These are phyloP conservation scores for Hypomesus transpacificus DNA, from an alignment of 2,113 vertebrate species.

Conservation along the genomic window DNA sequence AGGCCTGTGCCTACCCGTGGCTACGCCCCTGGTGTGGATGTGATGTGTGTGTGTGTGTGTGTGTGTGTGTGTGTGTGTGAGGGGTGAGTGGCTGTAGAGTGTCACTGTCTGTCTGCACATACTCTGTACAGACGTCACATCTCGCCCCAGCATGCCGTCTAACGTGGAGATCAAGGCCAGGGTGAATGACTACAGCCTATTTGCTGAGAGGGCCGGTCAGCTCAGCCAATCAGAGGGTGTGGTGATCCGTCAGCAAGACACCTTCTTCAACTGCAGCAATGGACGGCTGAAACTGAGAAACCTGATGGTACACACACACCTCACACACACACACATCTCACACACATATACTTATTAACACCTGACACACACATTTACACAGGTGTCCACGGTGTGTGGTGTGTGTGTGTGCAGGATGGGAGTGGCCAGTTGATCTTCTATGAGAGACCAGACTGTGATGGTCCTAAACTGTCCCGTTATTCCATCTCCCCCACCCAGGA, in stretches of 20 bases:
- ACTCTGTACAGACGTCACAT: not conserved
- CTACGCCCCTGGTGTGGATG: no score
- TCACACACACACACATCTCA: not conserved
- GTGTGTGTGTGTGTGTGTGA: not conserved
- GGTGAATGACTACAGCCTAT: not conserved
- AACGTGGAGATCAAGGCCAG: constrained; percentile 1
- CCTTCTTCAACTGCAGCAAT: constrained; percentile 69
- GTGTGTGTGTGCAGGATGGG: constrained; percentile 61
- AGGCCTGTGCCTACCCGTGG: no score
- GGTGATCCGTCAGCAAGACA: constrained; percentile 70
- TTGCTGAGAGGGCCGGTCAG: constrained; percentile 48
- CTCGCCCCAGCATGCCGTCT: not conserved
- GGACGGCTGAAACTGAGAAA: constrained; percentile 78
- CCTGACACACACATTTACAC: not conserved
- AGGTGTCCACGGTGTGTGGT: not conserved
- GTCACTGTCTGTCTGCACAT: not conserved
- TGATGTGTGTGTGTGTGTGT: no score
- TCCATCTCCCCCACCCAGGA: constrained; percentile 69
- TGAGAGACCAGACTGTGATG: constrained; percentile 72
- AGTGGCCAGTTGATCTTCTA: constrained; percentile 83
- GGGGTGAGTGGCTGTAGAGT: not conserved
- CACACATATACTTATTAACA: not conserved
- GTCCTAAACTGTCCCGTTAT: constrained; percentile 80
- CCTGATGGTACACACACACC: constrained; percentile 54
- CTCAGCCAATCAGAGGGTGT: constrained; percentile 69